Evolutionary conservation across 2,888 invertebrate genomes (phyloP), one percentile per base, ranked within the genome.

Genomic region (Tetanocera ferruginea): DNA sequence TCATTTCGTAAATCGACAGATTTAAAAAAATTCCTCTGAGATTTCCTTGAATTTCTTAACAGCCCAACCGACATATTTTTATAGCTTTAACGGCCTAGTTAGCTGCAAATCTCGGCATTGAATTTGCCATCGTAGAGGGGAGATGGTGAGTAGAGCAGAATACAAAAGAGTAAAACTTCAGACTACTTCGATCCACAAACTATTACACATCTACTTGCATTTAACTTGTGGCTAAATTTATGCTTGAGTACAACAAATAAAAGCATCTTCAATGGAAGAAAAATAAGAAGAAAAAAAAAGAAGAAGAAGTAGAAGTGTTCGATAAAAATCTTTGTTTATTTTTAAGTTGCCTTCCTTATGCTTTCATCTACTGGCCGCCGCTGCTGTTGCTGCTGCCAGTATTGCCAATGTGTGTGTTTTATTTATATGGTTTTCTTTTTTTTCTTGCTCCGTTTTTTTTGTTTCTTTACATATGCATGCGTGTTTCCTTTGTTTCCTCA

Each of bases 241-340:
- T 72, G 57, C 60, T 72, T 62, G 31, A 60, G 62, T 14, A 49
- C 23, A 49, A 73, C 28, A 25, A 60, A 31, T 31, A 70, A 70
- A 43, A 70, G 52, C 51, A 25, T 67, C 37, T 25, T 66, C 25
- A n/a, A 34, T 23, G 25, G 57, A 3, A 51, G n/a, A 1, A 9
- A 17, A 23, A 55, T 9, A 23, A 62, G 28, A 31, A 64, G 67
- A n/a, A n/a, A n/a, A n/a, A n/a, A n/a, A n/a, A n/a, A 60, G 57
- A 3, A 51, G n/a, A 1, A 9, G 55, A 23, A 55, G 55, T 11
- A 62, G 28, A 31, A 64, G 67, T 37, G 73, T 31, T 49, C 64
- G 74, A 74, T 64, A 74, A 74, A 74, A 49, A 74, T 74, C 74
- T 66, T 19, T 74, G 74, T 62, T 74, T 74, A 74, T 34, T 17